A percentile compares a stretch with the other conserved stretches of the same genome.
Conservation (phyloP, 2,797 vertebrate genomes). For the Ambastaia sidthimunki region DNA sequence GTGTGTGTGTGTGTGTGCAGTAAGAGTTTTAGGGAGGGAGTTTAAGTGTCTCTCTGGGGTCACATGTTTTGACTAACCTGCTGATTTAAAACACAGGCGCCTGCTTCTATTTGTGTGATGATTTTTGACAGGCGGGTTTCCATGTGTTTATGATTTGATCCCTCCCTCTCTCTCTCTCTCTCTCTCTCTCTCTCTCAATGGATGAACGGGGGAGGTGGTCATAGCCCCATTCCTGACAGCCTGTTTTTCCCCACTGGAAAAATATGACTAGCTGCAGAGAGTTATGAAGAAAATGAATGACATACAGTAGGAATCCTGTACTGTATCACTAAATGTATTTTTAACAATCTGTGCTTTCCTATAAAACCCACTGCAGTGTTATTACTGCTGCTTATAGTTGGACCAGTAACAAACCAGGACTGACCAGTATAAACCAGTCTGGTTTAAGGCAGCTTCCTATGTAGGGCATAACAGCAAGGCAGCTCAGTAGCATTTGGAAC, state of each 20-base stretch:
- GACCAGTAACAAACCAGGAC: too few relatives aligned
- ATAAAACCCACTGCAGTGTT: background rate
- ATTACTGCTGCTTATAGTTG: background rate
- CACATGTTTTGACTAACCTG: conserved; percentile 13
- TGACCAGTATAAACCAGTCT: too few relatives aligned
- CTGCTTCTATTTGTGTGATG: conserved; percentile 30
- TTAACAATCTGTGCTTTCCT: background rate
- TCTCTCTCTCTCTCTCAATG: conserved; percentile 29
- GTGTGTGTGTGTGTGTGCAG: background rate
- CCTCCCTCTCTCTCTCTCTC: conserved; percentile 11
- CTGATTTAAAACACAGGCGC: conserved; percentile 32
- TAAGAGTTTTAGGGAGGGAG: background rate
- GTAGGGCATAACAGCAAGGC: too few relatives aligned
- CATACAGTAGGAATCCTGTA: background rate
- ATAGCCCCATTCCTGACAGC: background rate
- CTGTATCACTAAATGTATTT: too few relatives aligned
- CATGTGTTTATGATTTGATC: background rate
- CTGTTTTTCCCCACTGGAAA: background rate
- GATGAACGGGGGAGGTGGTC: conserved; percentile 22
- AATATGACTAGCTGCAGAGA: background rate
- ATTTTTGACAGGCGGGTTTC: conserved; percentile 32
- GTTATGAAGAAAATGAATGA: conserved; percentile 1
- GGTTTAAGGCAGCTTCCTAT: background rate
- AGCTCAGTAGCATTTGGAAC: background rate
- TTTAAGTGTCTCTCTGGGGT: conserved; percentile 17